Evolutionary conservation across 64 coral and sea anemone species (phyloP).

Genomic region (Porites lutea): DNA sequence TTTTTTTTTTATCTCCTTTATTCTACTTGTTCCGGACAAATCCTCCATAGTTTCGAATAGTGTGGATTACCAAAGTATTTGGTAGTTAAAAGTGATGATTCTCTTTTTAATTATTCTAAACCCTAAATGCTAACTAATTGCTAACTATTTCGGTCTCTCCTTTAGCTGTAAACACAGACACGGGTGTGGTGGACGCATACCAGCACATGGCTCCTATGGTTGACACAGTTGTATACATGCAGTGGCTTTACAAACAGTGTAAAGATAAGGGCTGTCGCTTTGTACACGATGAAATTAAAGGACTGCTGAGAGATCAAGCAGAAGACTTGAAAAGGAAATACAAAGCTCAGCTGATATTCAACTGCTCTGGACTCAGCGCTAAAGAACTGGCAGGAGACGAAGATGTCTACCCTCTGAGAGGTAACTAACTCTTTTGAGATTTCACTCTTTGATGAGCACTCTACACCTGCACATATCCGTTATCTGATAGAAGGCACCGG

Average conservation of each 20-base stretch:
- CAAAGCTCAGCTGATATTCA: conserved; percentile 41
- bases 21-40: too few relatives aligned
- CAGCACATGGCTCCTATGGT: conserved; percentile 64
- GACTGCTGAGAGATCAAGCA: conserved; percentile 42
- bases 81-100: too few relatives aligned
- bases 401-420: conserved; percentile 52
- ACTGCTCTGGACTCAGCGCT: conserved; percentile 47
- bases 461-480: too few relatives aligned
- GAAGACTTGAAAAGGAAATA: conserved; percentile 50
- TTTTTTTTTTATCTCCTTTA: too few relatives aligned
- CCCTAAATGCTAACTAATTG: too few relatives aligned
- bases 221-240: conserved; percentile 59
- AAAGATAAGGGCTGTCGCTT: conserved; percentile 51
- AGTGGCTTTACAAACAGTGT: conserved; percentile 76
- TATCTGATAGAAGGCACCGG: too few relatives aligned
- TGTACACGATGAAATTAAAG: conserved; percentile 46
- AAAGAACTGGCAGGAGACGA: conserved; percentile 54
- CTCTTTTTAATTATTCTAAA: too few relatives aligned
- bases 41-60: too few relatives aligned
- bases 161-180: conserved; percentile 37
- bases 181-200: conserved; percentile 60
- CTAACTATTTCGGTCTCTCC: too few relatives aligned
- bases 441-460: too few relatives aligned
- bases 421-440: not conserved
- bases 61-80: too few relatives aligned